phyloP scores from a whole-genome alignment of 2,888 invertebrate species.

The Temnothorax rugatulus region DNA sequence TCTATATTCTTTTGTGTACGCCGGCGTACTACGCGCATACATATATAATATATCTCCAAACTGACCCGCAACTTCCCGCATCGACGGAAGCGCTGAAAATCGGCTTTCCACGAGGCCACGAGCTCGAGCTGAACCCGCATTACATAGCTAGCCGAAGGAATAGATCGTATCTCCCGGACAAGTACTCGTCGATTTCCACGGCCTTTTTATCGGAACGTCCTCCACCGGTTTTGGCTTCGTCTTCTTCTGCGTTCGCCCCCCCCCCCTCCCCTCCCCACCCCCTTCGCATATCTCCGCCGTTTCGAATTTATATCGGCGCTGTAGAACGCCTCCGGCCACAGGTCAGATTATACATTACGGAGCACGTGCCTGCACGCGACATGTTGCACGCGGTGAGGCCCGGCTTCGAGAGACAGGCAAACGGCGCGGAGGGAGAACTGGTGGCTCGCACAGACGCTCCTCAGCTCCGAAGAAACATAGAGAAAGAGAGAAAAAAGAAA shows the following conservation, averaged over 20 bases:
- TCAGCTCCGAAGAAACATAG: not conserved
- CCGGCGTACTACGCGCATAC: not conserved
- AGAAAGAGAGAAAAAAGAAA: constrained; percentile 1
- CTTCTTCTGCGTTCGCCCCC: constrained; percentile 20
- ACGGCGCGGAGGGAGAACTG: constrained; percentile 41
- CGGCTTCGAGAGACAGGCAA: constrained; percentile 34
- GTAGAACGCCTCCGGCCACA: constrained; percentile 68
- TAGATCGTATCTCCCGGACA: constrained; percentile 64
- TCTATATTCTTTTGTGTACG: constrained; percentile 29
- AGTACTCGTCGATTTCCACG: constrained; percentile 55
- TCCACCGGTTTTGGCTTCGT: constrained; percentile 26
- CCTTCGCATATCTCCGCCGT: constrained; percentile 23
- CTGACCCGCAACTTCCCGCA: constrained; percentile 44
- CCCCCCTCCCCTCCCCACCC: not conserved
- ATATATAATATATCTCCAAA: not conserved
- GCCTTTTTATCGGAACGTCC: constrained; percentile 39
- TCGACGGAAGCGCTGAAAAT: constrained; percentile 64
- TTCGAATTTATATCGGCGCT: constrained; percentile 67
- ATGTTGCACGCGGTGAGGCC: constrained; percentile 69
- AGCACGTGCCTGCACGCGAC: constrained; percentile 78
- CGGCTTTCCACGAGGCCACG: constrained; percentile 65
- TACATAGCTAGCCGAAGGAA: constrained; percentile 55
- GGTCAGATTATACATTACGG: constrained; percentile 73
- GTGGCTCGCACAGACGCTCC: constrained; percentile 52
- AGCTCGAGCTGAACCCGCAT: constrained; percentile 51